Conservation (phyloP, 2,888 invertebrate genomes). For the Exephanes ischioxanthus region DNA sequence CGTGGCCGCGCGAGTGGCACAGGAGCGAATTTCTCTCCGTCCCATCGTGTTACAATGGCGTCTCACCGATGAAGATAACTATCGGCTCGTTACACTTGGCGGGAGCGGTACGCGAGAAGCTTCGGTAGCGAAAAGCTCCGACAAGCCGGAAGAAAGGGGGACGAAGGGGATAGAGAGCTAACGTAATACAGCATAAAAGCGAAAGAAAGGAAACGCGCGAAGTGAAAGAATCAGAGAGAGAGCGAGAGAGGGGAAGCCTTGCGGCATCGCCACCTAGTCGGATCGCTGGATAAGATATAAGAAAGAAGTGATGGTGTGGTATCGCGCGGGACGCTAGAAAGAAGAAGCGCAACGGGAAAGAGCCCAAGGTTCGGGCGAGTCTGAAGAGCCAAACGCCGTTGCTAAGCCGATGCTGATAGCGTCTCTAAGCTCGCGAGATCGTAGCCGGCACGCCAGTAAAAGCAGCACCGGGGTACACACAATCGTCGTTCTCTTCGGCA, state of each 20-base stretch:
- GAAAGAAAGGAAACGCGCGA: conserved; percentile 8
- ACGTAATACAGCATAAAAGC: conserved; percentile 43
- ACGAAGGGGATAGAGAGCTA: conserved; percentile 65
- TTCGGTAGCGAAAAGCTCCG: conserved; percentile 53
- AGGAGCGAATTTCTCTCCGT: conserved; percentile 24
- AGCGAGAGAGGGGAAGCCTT: conserved; percentile 23
- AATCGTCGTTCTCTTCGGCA: conserved; percentile 60
- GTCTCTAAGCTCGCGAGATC: conserved; percentile 76
- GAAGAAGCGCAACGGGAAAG: conserved; percentile 40
- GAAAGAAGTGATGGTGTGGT: conserved; percentile 57
- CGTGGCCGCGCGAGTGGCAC: conserved; percentile 2
- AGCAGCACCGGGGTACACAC: conserved; percentile 68
- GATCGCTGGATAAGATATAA: conserved; percentile 78
- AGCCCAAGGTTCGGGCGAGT: conserved; percentile 48
- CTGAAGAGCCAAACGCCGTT: conserved; percentile 61
- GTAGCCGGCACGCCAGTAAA: conserved; percentile 32
- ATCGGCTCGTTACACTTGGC: conserved; percentile 79
- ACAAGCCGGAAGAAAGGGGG: conserved; percentile 51
- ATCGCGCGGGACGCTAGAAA: conserved; percentile 36
- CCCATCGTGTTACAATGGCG: conserved; percentile 36
- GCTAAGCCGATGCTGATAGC: conserved; percentile 80
- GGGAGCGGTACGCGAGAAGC: conserved; percentile 37
- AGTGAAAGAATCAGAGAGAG: conserved; percentile 46
- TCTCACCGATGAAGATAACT: conserved; percentile 78
- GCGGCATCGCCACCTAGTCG: conserved; percentile 75